A percentile compares a stretch with the other conserved stretches of the same genome.
These are phyloP conservation scores for Brachionus calyciflorus DNA, from an alignment of 1,140 invertebrate genomes.

Conservation along the genomic window DNA sequence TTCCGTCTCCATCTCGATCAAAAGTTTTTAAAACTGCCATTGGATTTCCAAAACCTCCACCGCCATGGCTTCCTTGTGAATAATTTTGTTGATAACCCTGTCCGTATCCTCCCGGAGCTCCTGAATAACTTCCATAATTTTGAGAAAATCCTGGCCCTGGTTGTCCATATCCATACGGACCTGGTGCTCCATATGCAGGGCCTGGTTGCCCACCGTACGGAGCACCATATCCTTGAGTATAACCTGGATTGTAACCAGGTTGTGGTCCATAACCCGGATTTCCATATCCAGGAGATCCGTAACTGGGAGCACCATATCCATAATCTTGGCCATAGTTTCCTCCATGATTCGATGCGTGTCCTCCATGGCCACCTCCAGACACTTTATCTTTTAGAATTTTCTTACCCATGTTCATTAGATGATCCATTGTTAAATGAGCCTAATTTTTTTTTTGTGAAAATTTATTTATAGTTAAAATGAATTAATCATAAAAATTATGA, in stretches of 20 bases:
- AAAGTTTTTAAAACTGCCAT: conserved; percentile 33
- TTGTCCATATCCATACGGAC: background rate
- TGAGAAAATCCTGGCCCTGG: background rate
- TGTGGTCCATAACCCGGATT: background rate
- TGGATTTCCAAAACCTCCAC: background rate
- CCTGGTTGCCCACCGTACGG: background rate
- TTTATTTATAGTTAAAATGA: too few relatives aligned
- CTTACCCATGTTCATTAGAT: conserved; percentile 27
- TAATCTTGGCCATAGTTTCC: background rate
- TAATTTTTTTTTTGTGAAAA: background rate
- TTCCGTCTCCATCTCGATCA: conserved; percentile 43
- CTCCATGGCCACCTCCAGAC: background rate
- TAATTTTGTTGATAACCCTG: too few relatives aligned
- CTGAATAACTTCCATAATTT: background rate
- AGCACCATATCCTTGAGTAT: background rate
- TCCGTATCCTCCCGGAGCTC: background rate
- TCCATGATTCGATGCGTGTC: background rate
- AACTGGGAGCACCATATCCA: background rate
- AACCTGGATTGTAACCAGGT: background rate
- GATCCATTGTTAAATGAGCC: conserved; percentile 9
- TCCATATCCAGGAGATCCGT: background rate
- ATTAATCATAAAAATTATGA: too few relatives aligned
- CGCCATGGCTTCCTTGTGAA: background rate
- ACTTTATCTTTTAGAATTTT: background rate
- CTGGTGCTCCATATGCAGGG: background rate